phyloP scores from a whole-genome alignment of 2,797 vertebrate species.

The Megalops cyprinoides region DNA sequence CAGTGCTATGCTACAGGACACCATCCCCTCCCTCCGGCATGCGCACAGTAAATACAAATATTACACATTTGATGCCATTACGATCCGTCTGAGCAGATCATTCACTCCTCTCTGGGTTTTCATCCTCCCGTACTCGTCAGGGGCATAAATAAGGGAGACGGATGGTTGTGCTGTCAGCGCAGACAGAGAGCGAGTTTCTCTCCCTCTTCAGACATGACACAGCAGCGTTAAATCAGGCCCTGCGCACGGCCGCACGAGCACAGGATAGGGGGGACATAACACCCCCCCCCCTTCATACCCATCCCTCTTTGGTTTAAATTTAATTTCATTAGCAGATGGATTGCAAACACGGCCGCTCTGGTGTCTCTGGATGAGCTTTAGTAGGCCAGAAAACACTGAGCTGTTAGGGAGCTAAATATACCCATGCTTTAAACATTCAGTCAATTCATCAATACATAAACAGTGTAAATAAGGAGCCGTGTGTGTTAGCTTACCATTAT shows the following conservation, averaged over 20 bases:
- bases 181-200: constrained; percentile 24
- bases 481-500: too few relatives aligned
- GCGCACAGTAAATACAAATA: constrained; percentile 23
- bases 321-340: constrained; percentile 7
- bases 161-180: constrained; percentile 22
- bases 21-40: background rate
- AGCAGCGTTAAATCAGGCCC: constrained; percentile 31
- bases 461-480: too few relatives aligned
- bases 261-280: background rate
- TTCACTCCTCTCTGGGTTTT: constrained; percentile 11
- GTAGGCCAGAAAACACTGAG: background rate
- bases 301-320: background rate
- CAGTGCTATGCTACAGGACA: background rate
- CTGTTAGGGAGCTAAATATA: constrained; percentile 14
- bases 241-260: background rate
- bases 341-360: background rate
- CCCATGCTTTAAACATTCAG: constrained; percentile 3
- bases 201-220: constrained; percentile 14
- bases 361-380: background rate
- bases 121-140: background rate
- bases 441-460: background rate
- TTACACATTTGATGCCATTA: constrained; percentile 26
- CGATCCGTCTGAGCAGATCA: constrained; percentile 33
- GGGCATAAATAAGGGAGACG: constrained; percentile 36
- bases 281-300: background rate